A percentile compares a stretch with the other conserved stretches of the same genome.
These are phyloP conservation scores for Alloplasta piceator DNA, from an alignment of 2,888 invertebrate species.

Conservation along the genomic window DNA sequence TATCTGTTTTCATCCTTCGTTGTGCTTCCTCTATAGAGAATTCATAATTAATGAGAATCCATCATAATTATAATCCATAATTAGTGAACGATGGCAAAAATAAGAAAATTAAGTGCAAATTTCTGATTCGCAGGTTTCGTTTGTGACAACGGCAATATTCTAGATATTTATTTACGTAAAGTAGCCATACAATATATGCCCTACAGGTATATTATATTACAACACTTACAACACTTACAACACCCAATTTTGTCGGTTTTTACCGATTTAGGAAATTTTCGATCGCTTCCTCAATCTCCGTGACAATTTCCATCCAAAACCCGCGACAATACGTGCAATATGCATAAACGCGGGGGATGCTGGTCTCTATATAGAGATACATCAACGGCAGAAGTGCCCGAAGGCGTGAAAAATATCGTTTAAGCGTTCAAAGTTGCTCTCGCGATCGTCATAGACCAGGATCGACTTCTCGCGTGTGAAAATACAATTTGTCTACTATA, in stretches of 20 bases:
- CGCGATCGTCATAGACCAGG: conserved; percentile 34
- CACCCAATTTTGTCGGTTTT: conserved; percentile 6
- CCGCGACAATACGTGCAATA: neutral
- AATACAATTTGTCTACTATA: conserved; percentile 65
- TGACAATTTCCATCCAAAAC: conserved; percentile 29
- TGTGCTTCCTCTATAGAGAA: too few species aligned
- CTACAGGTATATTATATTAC: too few species aligned
- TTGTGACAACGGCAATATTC: too few species aligned
- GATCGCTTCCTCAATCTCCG: conserved; percentile 57
- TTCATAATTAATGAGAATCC: too few species aligned
- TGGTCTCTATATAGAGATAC: conserved; percentile 14
- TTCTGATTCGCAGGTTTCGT: too few species aligned
- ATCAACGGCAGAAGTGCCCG: conserved; percentile 38
- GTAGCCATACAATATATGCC: too few species aligned
- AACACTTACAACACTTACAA: too few species aligned
- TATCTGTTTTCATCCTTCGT: too few species aligned
- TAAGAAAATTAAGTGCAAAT: too few species aligned
- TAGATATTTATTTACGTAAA: too few species aligned
- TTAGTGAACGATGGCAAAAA: too few species aligned
- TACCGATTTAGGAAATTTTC: conserved; percentile 55
- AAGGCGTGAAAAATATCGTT: conserved; percentile 15
- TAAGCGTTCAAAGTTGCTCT: conserved; percentile 43
- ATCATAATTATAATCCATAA: too few species aligned
- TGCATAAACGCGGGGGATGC: conserved; percentile 22
- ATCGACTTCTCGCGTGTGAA: conserved; percentile 67